Conservation (phyloP, 2,888 invertebrate genomes). For the Acronicta leporina region DNA sequence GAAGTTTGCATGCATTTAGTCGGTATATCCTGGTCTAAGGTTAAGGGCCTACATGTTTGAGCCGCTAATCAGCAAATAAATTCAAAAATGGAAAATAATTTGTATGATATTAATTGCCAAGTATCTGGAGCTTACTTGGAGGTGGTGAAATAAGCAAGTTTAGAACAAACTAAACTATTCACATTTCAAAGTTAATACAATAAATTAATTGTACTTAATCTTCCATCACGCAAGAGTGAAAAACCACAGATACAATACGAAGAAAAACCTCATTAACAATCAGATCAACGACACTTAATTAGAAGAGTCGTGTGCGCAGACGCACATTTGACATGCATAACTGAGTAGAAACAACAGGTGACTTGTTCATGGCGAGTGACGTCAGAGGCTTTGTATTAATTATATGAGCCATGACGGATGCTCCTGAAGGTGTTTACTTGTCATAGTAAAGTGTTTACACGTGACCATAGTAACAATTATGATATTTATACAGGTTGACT, state of each 20-base stretch:
- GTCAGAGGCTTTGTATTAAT: slow-evolving; percentile 34
- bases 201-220: not conserved
- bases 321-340: slow-evolving; percentile 68
- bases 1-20: too few relatives aligned
- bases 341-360: slow-evolving; percentile 64
- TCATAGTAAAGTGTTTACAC: not conserved
- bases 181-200: slow-evolving; percentile 3
- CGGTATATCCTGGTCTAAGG: too few relatives aligned
- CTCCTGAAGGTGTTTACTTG: not conserved
- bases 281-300: slow-evolving; percentile 51
- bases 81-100: too few relatives aligned
- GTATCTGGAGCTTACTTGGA: too few relatives aligned
- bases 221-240: not conserved
- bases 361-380: slow-evolving; percentile 30
- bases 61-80: too few relatives aligned
- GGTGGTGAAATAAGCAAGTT: too few relatives aligned
- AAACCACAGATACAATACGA: slow-evolving; percentile 1
- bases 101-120: too few relatives aligned
- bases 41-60: too few relatives aligned
- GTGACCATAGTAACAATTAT: not conserved
- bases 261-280: slow-evolving; percentile 12
- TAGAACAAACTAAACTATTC: too few relatives aligned
- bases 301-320: slow-evolving; percentile 14
- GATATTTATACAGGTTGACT: too few relatives aligned
- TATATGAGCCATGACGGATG: slow-evolving; percentile 7